Conservation (phyloP, 2,888 invertebrate genomes). For the Hyppa rectilinea region DNA sequence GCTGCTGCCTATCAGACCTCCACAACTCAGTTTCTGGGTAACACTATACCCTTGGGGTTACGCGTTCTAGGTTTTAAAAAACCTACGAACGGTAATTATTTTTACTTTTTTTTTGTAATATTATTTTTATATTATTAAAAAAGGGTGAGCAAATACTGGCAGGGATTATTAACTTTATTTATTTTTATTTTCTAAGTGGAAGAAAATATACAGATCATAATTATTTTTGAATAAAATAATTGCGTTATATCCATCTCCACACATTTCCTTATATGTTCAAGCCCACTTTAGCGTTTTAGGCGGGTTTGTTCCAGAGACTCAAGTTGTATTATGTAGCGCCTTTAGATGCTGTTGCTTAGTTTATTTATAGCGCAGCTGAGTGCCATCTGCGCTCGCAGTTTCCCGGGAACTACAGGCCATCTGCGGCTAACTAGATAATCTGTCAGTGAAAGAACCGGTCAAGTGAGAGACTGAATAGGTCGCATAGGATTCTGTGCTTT, state of each 20-base stretch:
- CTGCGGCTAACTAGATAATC: conserved; percentile 54
- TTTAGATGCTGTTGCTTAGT: conserved; percentile 19
- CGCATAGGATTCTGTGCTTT: neutral
- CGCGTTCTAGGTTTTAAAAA: too few relatives aligned
- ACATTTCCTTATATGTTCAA: neutral
- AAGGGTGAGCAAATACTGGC: too few relatives aligned
- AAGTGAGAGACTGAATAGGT: conserved; percentile 5
- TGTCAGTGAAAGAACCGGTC: conserved; percentile 33
- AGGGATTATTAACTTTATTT: neutral
- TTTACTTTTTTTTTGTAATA: too few relatives aligned
- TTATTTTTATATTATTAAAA: too few relatives aligned
- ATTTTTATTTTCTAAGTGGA: neutral
- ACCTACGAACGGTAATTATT: too few relatives aligned
- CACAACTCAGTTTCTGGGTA: too few relatives aligned
- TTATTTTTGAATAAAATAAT: neutral
- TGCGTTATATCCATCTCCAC: neutral
- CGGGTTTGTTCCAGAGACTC: neutral
- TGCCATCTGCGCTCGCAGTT: conserved; percentile 49
- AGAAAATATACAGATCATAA: neutral
- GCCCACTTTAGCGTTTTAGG: neutral
- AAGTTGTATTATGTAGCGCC: conserved; percentile 32
- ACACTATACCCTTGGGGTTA: too few relatives aligned
- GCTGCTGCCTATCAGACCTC: too few relatives aligned
- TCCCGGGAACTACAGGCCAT: conserved; percentile 33
- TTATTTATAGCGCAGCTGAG: conserved; percentile 50